phyloP scores from a whole-genome alignment of 2,113 vertebrate genomes.

The Platanista minor region DNA sequence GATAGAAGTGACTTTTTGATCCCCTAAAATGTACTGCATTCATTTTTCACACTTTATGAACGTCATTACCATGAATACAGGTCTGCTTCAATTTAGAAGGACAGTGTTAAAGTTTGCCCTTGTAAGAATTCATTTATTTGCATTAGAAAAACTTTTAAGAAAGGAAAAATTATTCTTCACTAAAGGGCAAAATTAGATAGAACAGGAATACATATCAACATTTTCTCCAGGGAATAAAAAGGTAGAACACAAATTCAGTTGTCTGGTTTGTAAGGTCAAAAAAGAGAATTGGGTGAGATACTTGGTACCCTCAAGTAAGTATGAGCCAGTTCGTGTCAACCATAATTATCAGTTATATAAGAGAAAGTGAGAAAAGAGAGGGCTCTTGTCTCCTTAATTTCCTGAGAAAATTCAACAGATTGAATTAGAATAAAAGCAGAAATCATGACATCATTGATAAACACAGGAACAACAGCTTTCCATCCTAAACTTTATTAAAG shows the following conservation, averaged over 20 bases:
- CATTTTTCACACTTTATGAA: not conserved
- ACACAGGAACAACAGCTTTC: not conserved
- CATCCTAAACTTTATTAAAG: not conserved
- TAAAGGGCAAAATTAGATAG: not conserved
- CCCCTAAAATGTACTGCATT: not conserved
- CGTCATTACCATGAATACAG: not conserved
- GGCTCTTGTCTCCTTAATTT: not conserved
- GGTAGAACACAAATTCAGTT: not conserved
- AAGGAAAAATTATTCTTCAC: not conserved
- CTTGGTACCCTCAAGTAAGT: not conserved
- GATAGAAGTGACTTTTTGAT: not conserved
- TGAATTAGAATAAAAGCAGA: conserved; percentile 34
- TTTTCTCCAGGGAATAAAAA: not conserved
- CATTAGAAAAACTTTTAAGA: not conserved
- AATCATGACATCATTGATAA: not conserved
- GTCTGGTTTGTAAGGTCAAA: not conserved
- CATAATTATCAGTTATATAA: not conserved
- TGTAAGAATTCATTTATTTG: conserved; percentile 11
- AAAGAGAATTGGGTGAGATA: not conserved
- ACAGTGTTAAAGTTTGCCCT: not conserved
- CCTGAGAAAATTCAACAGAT: not conserved
- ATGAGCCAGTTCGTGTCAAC: not conserved
- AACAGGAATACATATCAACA: not conserved
- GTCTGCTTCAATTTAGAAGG: not conserved
- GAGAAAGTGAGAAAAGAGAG: not conserved